Conservation (phyloP, 2,113 vertebrate species). For the Archocentrus centrarchus region DNA sequence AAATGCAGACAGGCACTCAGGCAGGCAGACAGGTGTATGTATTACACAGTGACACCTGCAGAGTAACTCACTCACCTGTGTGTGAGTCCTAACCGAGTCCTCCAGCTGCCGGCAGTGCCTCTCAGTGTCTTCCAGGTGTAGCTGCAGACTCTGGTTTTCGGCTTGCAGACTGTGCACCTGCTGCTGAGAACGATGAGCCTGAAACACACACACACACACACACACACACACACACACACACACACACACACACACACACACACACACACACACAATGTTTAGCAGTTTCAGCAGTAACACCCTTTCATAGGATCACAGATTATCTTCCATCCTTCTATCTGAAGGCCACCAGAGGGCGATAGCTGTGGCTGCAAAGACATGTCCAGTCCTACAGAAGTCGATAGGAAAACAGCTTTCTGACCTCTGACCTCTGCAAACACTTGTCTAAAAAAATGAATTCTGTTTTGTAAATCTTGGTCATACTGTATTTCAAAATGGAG, state of each 20-base stretch:
- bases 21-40: neutral
- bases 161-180: no score
- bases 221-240: neutral
- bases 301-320: neutral
- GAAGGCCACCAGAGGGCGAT: neutral
- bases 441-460: neutral
- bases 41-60: neutral
- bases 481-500: no score
- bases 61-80: slow-evolving; percentile 37
- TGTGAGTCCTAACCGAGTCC: slow-evolving; percentile 80
- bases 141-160: slow-evolving; percentile 43
- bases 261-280: neutral
- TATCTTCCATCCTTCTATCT: neutral
- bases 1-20: neutral
- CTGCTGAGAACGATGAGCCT: no score
- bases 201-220: no score
- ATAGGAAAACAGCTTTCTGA: neutral
- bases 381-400: neutral
- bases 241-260: slow-evolving; percentile 27
- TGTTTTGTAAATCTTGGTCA: no score
- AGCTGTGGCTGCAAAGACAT: no score
- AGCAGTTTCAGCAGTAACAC: neutral
- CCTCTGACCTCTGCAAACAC: neutral
- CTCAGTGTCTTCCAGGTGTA: slow-evolving; percentile 80
- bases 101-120: slow-evolving; percentile 84